A percentile compares a stretch with the other conserved stretches of the same genome.
Conservation (phyloP, 1,140 invertebrate genomes). For the Octopus sinensis region DNA sequence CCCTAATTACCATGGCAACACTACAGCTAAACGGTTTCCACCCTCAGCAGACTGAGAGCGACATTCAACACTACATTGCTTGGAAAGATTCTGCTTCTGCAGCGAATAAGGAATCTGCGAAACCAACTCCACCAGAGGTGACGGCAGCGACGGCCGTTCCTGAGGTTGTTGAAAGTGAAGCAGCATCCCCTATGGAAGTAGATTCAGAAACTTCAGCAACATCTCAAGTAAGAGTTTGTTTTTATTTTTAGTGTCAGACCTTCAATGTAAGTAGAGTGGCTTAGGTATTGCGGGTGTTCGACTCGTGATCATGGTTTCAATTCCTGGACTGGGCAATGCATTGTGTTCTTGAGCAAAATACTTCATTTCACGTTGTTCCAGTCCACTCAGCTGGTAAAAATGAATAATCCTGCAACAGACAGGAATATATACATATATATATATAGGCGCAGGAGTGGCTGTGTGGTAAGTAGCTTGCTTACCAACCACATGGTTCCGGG, state of each 20-base stretch:
- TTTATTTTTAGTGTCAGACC: neutral
- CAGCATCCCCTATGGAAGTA: constrained; percentile 20
- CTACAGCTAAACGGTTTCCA: constrained; percentile 43
- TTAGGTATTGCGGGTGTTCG: too few species aligned
- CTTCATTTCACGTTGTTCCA: too few species aligned
- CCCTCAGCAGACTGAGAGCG: constrained; percentile 35
- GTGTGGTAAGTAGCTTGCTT: too few species aligned
- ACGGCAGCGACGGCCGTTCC: neutral
- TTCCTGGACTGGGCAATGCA: too few species aligned
- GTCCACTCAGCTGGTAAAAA: too few species aligned
- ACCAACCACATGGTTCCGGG: too few species aligned
- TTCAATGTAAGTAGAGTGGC: neutral
- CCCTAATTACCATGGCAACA: constrained; percentile 44
- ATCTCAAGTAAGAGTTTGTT: neutral
- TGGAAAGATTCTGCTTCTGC: constrained; percentile 21
- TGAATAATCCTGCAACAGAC: too few species aligned
- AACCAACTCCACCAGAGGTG: constrained; percentile 6
- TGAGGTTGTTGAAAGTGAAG: neutral
- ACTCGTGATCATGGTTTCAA: too few species aligned
- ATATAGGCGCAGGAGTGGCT: too few species aligned
- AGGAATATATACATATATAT: too few species aligned
- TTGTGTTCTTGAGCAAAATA: too few species aligned
- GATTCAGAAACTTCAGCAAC: neutral
- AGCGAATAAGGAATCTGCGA: constrained; percentile 13
- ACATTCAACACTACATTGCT: constrained; percentile 40